Evolutionary conservation across 2,888 invertebrate genomes (phyloP), one percentile per base, ranked within the genome.

Genomic region (Aporophyla nigra): DNA sequence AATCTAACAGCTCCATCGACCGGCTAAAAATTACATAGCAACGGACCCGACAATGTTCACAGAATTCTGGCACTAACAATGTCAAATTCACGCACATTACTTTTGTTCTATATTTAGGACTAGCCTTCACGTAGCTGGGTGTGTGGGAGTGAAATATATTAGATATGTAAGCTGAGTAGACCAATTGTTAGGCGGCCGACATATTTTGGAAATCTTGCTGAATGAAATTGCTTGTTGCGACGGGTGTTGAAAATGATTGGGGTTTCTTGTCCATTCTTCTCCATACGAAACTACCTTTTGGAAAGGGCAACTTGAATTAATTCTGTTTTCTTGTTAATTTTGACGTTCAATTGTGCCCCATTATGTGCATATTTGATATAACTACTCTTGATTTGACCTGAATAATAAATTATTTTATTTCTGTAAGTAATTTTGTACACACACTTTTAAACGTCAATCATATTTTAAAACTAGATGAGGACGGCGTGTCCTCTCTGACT

Each of bases 101-200:
- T 78, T 80, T 54, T 33, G 49, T 59, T 61, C 65, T 61, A 66
- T 80, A 74, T 53, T 65, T 80, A 65, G 65, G 59, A 80, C 46
- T 58, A 80, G 27, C 56, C 24, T 24, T 63, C n/a, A 33, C 56
- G 59, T 53, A 46, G 10, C 27, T 24, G 12, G 5, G 43, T n/a
- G 53, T 21, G 80, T 80, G 73, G 51, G 80, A 46, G 67, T 56
- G 27, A 43, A 61, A 80, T 21, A 43, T 40, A 53, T 53, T 67
- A n/a, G 43, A 46, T 24, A 9, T 46, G 46, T 46, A 7, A 71
- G 49, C 5, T 27, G 12, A 62, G 49, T 56, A 71, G 54, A 77
- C 49, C 40, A 56, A 62, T 71, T 71, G 54, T 71, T 62, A 27
- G 12, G 1, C 5, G 40, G 5, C 40, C 27, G 40, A 63, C 27